Evolutionary conservation across 2,113 vertebrate genomes (phyloP).

Genomic region (Oryzias woworae): DNA sequence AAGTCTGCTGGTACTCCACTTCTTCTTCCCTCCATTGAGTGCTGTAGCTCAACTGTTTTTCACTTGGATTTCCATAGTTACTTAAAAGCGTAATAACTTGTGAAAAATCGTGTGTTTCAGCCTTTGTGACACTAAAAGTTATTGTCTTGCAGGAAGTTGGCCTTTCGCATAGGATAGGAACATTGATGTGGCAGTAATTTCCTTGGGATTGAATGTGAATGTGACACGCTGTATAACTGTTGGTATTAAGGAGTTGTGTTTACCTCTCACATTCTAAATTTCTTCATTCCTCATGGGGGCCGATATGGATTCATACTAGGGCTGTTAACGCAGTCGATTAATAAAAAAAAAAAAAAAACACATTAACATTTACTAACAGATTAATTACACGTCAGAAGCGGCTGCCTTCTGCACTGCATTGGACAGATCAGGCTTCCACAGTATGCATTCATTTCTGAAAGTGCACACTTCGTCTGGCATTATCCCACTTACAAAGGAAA

Average conservation of each 20-base stretch:
- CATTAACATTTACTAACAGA: too few relatives aligned
- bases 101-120: background rate
- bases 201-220: background rate
- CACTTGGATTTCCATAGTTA: background rate
- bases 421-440: too few relatives aligned
- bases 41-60: background rate
- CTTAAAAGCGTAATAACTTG: background rate
- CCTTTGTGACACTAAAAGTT: background rate
- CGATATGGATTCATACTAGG: background rate
- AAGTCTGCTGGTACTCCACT: background rate
- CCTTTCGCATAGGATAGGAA: background rate
- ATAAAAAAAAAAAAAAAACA: too few relatives aligned
- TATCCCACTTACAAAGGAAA: too few relatives aligned
- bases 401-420: too few relatives aligned
- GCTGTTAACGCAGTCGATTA: too few relatives aligned
- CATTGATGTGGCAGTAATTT: conserved; percentile 1
- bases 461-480: too few relatives aligned
- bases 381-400: too few relatives aligned
- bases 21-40: background rate
- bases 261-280: conserved; percentile 3
- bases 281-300: background rate
- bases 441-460: too few relatives aligned
- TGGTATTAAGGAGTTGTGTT: background rate
- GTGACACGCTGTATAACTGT: conserved; percentile 5
- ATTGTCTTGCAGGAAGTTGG: background rate